Percentiles rank a stretch among this genome's conserved stretches.
These are phyloP conservation scores for Silvanus unidentatus DNA, from an alignment of 2,888 invertebrate genomes.

Conservation along the genomic window DNA sequence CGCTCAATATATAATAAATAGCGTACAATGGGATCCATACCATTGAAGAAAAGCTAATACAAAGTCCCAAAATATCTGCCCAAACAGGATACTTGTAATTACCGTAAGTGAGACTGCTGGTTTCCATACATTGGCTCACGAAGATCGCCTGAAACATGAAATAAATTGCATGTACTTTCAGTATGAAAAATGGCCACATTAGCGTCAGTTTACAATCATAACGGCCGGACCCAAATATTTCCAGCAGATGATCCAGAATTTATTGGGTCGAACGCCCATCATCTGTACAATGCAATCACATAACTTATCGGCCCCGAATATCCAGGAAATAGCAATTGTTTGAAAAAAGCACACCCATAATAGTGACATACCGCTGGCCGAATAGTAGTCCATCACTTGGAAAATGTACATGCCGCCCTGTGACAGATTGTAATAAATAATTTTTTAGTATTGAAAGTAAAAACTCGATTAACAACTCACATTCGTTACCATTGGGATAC, in stretches of 20 bases:
- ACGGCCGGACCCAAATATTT: slow-evolving; percentile 54
- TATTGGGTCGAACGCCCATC: slow-evolving; percentile 53
- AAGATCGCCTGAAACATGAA: slow-evolving; percentile 53
- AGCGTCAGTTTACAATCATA: slow-evolving; percentile 48
- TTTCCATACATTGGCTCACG: slow-evolving; percentile 55
- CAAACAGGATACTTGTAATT: slow-evolving; percentile 55
- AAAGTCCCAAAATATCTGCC: slow-evolving; percentile 57
- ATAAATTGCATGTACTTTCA: neutral
- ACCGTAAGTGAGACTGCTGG: slow-evolving; percentile 55
- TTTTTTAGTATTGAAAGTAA: too few species aligned
- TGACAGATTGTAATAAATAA: slow-evolving; percentile 22
- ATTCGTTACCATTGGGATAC: slow-evolving; percentile 82
- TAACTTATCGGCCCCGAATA: slow-evolving; percentile 54
- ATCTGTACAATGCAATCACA: slow-evolving; percentile 58
- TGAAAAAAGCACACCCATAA: slow-evolving; percentile 59
- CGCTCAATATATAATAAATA: slow-evolving; percentile 52
- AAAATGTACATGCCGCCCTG: slow-evolving; percentile 88
- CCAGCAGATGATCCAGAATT: slow-evolving; percentile 56
- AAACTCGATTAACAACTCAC: too few species aligned
- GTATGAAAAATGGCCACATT: neutral
- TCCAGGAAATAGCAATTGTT: slow-evolving; percentile 56
- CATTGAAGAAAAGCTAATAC: slow-evolving; percentile 59
- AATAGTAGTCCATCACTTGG: slow-evolving; percentile 76
- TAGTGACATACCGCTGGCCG: slow-evolving; percentile 55
- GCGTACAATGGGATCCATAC: slow-evolving; percentile 60